Conservation (phyloP, 2,797 vertebrate genomes). For the Meda fulgida region DNA sequence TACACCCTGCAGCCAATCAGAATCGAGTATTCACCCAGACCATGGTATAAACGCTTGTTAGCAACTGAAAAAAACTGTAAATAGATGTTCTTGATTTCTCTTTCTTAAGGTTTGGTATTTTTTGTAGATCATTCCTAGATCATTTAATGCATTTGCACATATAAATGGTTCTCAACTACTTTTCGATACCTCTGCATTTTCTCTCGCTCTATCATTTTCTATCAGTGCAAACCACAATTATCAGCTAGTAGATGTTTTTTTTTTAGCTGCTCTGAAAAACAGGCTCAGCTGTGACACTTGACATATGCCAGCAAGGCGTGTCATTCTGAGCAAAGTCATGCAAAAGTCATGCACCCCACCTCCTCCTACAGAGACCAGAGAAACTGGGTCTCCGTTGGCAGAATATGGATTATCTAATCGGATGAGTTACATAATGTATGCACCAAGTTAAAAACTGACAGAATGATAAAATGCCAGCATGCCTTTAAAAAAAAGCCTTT, state of each 20-base stretch:
- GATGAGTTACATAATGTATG: constrained; percentile 20
- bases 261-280: neutral
- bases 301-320: neutral
- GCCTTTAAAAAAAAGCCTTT: constrained; percentile 23
- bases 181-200: neutral
- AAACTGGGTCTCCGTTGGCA: constrained; percentile 35
- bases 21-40: no score
- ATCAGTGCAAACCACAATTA: neutral
- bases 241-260: neutral
- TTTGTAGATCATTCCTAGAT: neutral
- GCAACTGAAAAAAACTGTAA: no score
- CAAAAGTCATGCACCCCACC: constrained; percentile 8
- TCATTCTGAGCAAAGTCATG: constrained; percentile 36
- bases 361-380: constrained; percentile 9
- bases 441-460: constrained; percentile 40
- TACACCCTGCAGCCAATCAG: no score
- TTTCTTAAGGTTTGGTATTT: neutral
- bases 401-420: constrained; percentile 42
- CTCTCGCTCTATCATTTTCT: neutral
- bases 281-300: constrained; percentile 19
- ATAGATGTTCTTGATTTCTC: neutral
- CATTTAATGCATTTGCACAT: neutral
- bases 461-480: constrained; percentile 39
- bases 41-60: no score
- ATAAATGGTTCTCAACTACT: neutral